Base-by-base conservation (phyloP, 2,888 invertebrate species). In the Hydrotaea diabolus region DNA sequence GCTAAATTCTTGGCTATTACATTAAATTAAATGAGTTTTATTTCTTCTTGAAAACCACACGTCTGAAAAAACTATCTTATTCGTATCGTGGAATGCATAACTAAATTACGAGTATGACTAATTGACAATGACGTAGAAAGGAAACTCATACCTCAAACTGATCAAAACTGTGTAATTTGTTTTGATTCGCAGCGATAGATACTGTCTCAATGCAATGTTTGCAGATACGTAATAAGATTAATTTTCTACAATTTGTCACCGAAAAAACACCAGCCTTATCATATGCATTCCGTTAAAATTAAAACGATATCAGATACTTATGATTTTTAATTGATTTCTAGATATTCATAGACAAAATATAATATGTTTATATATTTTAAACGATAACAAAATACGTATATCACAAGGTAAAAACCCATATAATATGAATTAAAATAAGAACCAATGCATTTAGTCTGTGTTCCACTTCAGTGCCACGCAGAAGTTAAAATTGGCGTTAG, bases 321-420 rank as follows among this genome's bases (percentile, higher is more conserved):
- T 46, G 69, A 69, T 69, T 69, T 69, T 69, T 43, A 69, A 66
- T 66, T 64, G 17, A 64, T 31, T n/a, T 21, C 1, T 49, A 49
- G 49, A 49, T n/a, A 49, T 49, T n/a, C 13, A 49, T 15, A 49
- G 31, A 59, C 59, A 1, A 55, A 21, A 55, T 55, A 2, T 15
- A 15, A n/a, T n/a, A n/a, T n/a, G n/a, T n/a, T n/a, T n/a, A n/a
- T n/a, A n/a, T n/a, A n/a, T n/a, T n/a, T n/a, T n/a, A 31, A 57
- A 31, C 21, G 69, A 46, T 69, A 69, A 69, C 23, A 46, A 59
- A 9, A 23, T 46, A 19, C 9, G 7, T 69, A 0, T 15, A 19
- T 1, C 43, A 21, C 9, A 43, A 13, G 13, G 13, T 19, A 43
- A 11, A 31, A 39, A 11, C 39, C 39, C 4, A 15, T 69, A 69